Evolutionary conservation across 2,797 vertebrate genomes (phyloP).

Genomic region (Protosalanx chinensis): DNA sequence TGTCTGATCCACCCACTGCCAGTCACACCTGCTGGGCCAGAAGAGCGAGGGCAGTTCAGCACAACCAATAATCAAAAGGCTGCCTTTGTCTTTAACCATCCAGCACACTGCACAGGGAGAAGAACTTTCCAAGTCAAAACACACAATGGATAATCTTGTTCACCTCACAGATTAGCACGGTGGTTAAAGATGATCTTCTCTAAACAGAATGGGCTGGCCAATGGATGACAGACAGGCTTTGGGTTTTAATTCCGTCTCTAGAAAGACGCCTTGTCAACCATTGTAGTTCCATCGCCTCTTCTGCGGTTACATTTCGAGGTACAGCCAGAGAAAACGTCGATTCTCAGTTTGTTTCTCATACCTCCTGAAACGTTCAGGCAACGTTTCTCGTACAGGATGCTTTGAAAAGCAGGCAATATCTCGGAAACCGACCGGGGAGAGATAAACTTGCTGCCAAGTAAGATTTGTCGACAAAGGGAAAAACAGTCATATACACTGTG

Average conservation of each 20-base stretch:
- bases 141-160: background rate
- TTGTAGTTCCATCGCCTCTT: background rate
- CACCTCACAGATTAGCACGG: slow-evolving; percentile 3
- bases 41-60: background rate
- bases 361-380: background rate
- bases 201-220: slow-evolving; percentile 1
- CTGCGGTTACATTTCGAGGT: background rate
- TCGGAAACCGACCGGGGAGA: background rate
- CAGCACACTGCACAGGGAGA: background rate
- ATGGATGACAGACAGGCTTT: background rate
- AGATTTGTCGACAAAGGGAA: slow-evolving; percentile 13
- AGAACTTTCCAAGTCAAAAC: background rate
- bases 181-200: slow-evolving; percentile 1
- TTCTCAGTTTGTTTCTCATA: background rate
- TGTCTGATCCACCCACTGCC: slow-evolving; percentile 3
- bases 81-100: slow-evolving; percentile 8
- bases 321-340: background rate
- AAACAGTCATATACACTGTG: slow-evolving; percentile 6
- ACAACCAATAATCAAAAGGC: slow-evolving; percentile 6
- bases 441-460: background rate
- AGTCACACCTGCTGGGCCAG: slow-evolving; percentile 9
- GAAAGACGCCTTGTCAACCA: background rate
- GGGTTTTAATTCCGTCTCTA: background rate
- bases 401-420: slow-evolving; percentile 1
- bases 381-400: background rate